Evolutionary conservation across 2,888 invertebrate genomes (phyloP).

Genomic region (Drosophila greeni): DNA sequence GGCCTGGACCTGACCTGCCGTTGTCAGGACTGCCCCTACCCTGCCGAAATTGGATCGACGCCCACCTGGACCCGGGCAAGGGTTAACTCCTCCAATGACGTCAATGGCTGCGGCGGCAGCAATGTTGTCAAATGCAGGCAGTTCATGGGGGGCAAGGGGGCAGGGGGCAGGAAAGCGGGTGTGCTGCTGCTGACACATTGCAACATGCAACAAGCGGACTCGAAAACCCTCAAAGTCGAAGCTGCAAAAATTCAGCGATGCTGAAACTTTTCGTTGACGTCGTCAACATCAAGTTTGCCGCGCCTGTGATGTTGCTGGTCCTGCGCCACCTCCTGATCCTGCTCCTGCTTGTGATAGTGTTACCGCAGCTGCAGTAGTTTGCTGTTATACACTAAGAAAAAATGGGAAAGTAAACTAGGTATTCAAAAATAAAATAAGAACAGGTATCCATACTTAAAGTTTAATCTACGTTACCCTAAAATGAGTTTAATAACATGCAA

Average conservation of each 20-base stretch:
- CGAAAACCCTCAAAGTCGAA: conserved; percentile 42
- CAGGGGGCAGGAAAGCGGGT: conserved; percentile 3
- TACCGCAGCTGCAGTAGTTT: not conserved
- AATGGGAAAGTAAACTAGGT: too few species aligned
- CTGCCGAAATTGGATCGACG: not conserved
- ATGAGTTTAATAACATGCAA: too few species aligned
- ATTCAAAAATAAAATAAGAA: too few species aligned
- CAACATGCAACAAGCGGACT: conserved; percentile 66
- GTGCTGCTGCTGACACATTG: conserved; percentile 64
- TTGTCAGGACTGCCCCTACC: conserved; percentile 19
- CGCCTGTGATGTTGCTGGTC: not conserved
- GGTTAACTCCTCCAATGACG: conserved; percentile 49
- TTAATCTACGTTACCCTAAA: too few species aligned
- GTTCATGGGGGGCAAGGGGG: not conserved
- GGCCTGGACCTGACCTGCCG: conserved; percentile 1
- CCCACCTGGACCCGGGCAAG: conserved; percentile 19
- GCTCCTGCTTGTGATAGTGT: not conserved
- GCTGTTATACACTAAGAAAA: not conserved
- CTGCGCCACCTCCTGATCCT: not conserved
- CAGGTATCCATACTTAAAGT: too few species aligned
- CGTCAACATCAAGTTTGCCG: conserved; percentile 38
- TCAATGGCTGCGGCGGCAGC: conserved; percentile 31
- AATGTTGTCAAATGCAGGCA: conserved; percentile 34
- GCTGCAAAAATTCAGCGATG: conserved; percentile 48
- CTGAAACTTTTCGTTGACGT: conserved; percentile 46